A percentile compares a stretch with the other conserved stretches of the same genome.
Evolutionary conservation across 2,888 invertebrate species (phyloP).

Genomic region (Mesorhabditis spiculigera): DNA sequence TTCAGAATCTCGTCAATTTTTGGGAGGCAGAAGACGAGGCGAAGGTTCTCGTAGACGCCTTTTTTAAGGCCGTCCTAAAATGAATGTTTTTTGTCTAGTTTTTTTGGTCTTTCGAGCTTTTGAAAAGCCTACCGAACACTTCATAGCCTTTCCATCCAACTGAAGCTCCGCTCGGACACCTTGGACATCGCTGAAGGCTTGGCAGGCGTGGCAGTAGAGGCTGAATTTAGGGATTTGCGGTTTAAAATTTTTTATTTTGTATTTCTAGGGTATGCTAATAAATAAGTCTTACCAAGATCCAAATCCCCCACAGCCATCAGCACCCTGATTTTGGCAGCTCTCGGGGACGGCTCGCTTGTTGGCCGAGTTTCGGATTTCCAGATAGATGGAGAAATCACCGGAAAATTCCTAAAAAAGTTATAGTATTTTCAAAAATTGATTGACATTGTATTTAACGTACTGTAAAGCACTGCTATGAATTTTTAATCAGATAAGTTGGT

Average conservation of each 20-base stretch:
- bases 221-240: conserved; percentile 19
- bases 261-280: too few relatives aligned
- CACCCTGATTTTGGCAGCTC: conserved; percentile 44
- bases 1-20: conserved; percentile 51
- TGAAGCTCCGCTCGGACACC: conserved; percentile 53
- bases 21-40: conserved; percentile 54
- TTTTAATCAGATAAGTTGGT: background rate
- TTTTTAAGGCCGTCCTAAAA: conserved; percentile 43
- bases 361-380: conserved; percentile 52
- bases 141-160: conserved; percentile 49
- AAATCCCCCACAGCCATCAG: conserved; percentile 54
- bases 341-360: conserved; percentile 54
- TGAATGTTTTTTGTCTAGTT: too few relatives aligned
- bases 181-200: conserved; percentile 43
- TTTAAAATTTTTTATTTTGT: too few relatives aligned
- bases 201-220: conserved; percentile 55
- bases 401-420: conserved; percentile 40
- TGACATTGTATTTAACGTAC: background rate
- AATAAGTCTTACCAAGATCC: conserved; percentile 45
- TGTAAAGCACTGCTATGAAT: background rate
- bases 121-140: conserved; percentile 31
- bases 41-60: conserved; percentile 54
- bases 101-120: too few relatives aligned
- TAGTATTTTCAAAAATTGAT: background rate
- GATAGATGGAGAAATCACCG: conserved; percentile 55